phyloP scores from a whole-genome alignment of 2,797 vertebrate genomes.

The Silurus aristotelis region DNA sequence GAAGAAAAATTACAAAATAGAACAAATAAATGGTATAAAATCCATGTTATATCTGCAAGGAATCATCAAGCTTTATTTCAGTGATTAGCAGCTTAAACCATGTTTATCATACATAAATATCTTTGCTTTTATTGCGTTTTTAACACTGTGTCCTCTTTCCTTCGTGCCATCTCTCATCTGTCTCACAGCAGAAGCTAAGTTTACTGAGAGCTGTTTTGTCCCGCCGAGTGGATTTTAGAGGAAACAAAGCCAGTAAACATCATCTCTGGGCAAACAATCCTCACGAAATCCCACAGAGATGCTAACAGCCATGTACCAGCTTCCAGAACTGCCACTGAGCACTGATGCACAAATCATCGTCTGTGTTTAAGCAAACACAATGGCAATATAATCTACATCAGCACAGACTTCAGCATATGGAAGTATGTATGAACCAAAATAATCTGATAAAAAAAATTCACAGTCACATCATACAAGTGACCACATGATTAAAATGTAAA shows the following conservation, averaged over 20 bases:
- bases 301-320: neutral
- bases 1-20: no score
- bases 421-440: neutral
- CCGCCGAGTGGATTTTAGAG: constrained; percentile 17
- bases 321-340: constrained; percentile 4
- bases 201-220: neutral
- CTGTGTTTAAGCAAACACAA: neutral
- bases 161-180: neutral
- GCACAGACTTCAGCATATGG: neutral
- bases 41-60: neutral
- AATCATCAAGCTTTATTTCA: neutral
- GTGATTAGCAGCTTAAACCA: neutral
- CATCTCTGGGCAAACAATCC: constrained; percentile 30
- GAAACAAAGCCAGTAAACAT: constrained; percentile 32
- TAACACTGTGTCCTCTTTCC: neutral
- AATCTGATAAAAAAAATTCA: neutral
- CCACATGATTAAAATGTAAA: neutral
- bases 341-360: neutral
- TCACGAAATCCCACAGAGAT: constrained; percentile 12
- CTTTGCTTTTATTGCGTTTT: neutral
- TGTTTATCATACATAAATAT: neutral
- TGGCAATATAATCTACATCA: neutral
- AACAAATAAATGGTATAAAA: neutral
- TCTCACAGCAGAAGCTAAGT: neutral
- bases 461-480: neutral